Base-by-base conservation (phyloP, 2,797 vertebrate genomes). In the Sebastolobus alascanus region DNA sequence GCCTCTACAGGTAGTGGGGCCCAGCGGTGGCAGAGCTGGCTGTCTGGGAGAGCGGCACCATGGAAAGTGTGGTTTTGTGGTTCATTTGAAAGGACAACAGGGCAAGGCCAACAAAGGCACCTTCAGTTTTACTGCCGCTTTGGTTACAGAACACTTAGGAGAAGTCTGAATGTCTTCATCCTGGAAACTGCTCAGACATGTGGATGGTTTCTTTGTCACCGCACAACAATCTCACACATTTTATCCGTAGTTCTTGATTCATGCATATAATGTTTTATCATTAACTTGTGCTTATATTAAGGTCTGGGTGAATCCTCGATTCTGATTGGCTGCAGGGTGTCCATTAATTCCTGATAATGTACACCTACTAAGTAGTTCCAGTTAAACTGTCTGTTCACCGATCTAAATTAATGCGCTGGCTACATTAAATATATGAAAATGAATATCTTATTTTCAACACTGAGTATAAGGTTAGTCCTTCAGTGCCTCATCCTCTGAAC, bases 31-130 rank as follows among this genome's bases (percentile, higher is more conserved):
- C 66, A 80, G 56, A 68, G 18, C 70, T 56, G 82, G 75, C 73
- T 85, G 91, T 83, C 83, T 89, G 78, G 74, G 75, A 87, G 72
- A 69, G 68, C 56, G 25, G 80, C 74, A 83, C 84, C 72, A 89
- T 90, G 93, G 92, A 94, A 93, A 95, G 70, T 90, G 59, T 89
- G 90, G 89, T 85, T 92, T 88, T 71, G 70, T 65, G 87, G 88
- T 90, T 91, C 71, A 82, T 92, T 89, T 85, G 58, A 91, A 94
- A 91, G 69, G 83, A 90, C 84, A 92, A 84, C 87, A 87, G 82
- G 72, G 63, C 58, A 72, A 69, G 65, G 60, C 80, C 75, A 84
- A 88, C 85, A 93, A 85, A 92, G 83, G 66, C 59, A 86, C 85
- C 85, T 89, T 87, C n/a, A 86, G 80, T 89, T 89, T 88, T 58